Evolutionary conservation across 1,140 invertebrate genomes (phyloP).

Genomic region (Ostrea edulis): DNA sequence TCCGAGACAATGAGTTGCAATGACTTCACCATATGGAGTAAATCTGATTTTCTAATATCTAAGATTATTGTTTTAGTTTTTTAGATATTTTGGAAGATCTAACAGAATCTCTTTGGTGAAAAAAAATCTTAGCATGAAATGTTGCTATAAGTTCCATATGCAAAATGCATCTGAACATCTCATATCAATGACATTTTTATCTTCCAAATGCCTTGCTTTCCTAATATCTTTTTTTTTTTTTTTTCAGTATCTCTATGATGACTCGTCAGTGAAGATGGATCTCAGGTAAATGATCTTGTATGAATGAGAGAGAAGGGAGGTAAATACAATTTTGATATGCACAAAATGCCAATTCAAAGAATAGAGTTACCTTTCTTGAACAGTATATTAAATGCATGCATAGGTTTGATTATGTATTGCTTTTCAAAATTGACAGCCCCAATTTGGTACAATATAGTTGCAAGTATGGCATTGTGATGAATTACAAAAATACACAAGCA

Average conservation of each 20-base stretch:
- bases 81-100: no score
- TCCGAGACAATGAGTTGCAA: neutral
- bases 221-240: neutral
- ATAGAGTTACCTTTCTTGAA: neutral
- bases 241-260: conserved; percentile 30
- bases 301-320: neutral
- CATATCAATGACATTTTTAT: neutral
- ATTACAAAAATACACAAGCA: no score
- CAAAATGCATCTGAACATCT: neutral
- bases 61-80: no score
- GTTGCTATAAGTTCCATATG: no score
- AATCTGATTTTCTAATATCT: neutral
- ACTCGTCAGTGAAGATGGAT: conserved; percentile 30
- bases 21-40: neutral
- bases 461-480: no score
- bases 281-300: neutral
- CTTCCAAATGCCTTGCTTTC: neutral
- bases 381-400: neutral
- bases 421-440: neutral
- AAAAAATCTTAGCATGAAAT: no score
- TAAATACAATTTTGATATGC: neutral
- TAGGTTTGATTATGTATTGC: neutral
- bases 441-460: no score
- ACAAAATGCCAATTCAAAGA: neutral
- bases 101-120: no score